A percentile compares a stretch with the other conserved stretches of the same genome.
These are phyloP conservation scores for Holotrichia oblita DNA, from an alignment of 1,140 invertebrate species.

Conservation along the genomic window DNA sequence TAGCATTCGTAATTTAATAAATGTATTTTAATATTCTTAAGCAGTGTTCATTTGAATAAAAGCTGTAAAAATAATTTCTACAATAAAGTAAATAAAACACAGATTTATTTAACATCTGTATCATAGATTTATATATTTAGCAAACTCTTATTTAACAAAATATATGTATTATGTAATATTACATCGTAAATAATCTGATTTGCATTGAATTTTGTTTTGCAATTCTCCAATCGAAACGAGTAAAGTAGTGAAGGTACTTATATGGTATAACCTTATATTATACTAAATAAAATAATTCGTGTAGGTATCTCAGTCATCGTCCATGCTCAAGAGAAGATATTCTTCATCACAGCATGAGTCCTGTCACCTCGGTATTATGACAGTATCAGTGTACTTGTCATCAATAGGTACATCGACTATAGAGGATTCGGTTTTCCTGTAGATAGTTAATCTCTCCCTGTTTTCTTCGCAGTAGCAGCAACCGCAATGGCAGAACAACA, in stretches of 20 bases:
- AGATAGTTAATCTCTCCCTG: slow-evolving; percentile 2
- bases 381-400: slow-evolving; percentile 28
- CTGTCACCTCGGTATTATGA: slow-evolving; percentile 38
- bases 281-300: slow-evolving; percentile 16
- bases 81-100: neutral
- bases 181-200: neutral
- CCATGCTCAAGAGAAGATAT: slow-evolving; percentile 15
- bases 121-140: neutral
- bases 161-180: slow-evolving; percentile 28
- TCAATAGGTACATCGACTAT: slow-evolving; percentile 16
- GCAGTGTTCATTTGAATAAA: no score
- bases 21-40: slow-evolving; percentile 16
- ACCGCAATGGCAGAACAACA: slow-evolving; percentile 22
- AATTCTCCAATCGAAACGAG: slow-evolving; percentile 2
- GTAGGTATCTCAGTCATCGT: slow-evolving; percentile 14
- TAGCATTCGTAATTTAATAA: neutral
- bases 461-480: slow-evolving; percentile 36
- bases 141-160: slow-evolving; percentile 31
- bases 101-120: neutral
- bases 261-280: neutral
- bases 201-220: slow-evolving; percentile 8
- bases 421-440: slow-evolving; percentile 26
- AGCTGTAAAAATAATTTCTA: neutral
- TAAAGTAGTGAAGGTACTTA: slow-evolving; percentile 25
- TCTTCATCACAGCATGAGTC: slow-evolving; percentile 14